Conservation (phyloP, 2,113 vertebrate species). For the Amazona guildingii region DNA sequence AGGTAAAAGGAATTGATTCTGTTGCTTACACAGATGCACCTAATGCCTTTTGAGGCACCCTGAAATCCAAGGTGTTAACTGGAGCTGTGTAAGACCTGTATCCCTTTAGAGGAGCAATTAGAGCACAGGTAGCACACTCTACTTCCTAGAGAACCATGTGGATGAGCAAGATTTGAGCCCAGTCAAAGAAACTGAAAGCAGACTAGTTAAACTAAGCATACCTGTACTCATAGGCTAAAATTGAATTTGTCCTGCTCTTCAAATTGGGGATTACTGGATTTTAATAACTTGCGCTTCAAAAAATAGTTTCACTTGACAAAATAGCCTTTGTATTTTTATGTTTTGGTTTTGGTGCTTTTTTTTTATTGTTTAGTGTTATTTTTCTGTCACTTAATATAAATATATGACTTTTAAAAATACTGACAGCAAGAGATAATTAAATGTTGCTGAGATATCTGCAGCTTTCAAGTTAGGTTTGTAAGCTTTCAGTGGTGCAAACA, state of each 20-base stretch:
- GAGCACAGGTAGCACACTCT: neutral
- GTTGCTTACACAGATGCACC: neutral
- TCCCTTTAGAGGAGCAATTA: neutral
- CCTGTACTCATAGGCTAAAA: neutral
- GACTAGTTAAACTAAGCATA: neutral
- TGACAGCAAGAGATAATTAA: neutral
- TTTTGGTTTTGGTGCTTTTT: neutral
- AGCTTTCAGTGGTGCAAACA: neutral
- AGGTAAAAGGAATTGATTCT: neutral
- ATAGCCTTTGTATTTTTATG: neutral
- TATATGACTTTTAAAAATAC: neutral
- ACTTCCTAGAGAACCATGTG: neutral
- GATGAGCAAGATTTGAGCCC: neutral
- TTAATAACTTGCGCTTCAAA: neutral
- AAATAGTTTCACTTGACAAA: neutral
- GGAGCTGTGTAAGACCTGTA: neutral
- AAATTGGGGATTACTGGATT: neutral
- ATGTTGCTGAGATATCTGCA: neutral
- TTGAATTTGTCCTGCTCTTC: neutral
- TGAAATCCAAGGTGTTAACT: neutral
- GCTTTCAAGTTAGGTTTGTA: neutral
- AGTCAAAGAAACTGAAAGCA: neutral
- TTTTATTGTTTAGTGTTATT: neutral
- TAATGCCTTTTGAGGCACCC: neutral
- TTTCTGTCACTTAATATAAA: neutral